Percentiles rank a stretch among this genome's conserved stretches.
These are phyloP conservation scores for Pachliopta kotzebuea DNA, from an alignment of 2,888 invertebrate species.

Conservation along the genomic window DNA sequence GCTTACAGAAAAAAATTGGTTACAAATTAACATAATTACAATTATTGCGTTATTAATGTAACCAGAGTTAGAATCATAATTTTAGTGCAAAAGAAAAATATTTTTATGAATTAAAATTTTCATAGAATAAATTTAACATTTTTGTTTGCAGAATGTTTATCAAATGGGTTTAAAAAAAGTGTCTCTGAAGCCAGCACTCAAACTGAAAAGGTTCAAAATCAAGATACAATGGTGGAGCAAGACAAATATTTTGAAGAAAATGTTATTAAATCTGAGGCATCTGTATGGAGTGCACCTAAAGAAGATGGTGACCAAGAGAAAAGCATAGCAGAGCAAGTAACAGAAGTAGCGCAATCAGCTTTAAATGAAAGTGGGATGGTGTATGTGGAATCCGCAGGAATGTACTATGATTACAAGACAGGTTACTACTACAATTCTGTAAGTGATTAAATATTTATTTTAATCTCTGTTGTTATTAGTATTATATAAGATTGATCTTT, in stretches of 20 bases:
- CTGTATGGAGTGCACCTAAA: constrained; percentile 49
- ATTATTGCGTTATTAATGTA: too few relatives aligned
- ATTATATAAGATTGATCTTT: constrained; percentile 22
- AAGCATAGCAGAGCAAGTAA: constrained; percentile 87
- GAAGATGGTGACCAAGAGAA: constrained; percentile 42
- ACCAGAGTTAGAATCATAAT: too few relatives aligned
- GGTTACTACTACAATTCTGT: constrained; percentile 96
- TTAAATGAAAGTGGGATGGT: constrained; percentile 89
- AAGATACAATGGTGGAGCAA: constrained; percentile 7
- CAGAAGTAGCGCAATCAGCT: constrained; percentile 87
- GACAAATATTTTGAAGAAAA: constrained; percentile 6
- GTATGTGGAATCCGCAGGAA: constrained; percentile 91
- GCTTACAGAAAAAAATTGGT: not conserved
- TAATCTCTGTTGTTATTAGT: constrained; percentile 1
- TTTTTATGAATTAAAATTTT: not conserved
- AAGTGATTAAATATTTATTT: constrained; percentile 49
- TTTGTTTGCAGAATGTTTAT: not conserved
- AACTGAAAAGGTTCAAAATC: constrained; percentile 35
- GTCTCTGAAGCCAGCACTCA: constrained; percentile 36
- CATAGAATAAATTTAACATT: not conserved
- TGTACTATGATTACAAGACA: constrained; percentile 93
- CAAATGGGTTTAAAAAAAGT: not conserved
- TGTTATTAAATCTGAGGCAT: constrained; percentile 28
- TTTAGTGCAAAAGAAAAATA: not conserved
- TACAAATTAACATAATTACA: too few relatives aligned